Evolutionary conservation across 2,797 vertebrate species (phyloP), one percentile per base, ranked within the genome.

Genomic region (Lagocephalus sceleratus): DNA sequence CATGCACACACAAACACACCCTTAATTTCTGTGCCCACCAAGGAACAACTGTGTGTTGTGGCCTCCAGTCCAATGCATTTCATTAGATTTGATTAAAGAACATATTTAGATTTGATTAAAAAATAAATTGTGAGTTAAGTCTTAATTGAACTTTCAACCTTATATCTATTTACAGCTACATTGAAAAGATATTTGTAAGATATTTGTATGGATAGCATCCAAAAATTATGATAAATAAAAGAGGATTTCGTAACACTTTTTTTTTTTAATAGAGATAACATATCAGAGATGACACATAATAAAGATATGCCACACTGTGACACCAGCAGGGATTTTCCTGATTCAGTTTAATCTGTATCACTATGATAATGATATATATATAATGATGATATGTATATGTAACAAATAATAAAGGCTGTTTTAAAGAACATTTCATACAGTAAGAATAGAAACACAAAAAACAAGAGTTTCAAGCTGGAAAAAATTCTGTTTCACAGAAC

Each of bases 331-430:
- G 21, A 63, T 46, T 51, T 47, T 35, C 19, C 21, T 67, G 58
- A 71, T 68, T 58, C 68, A 51, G 17, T 14, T 22, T 11, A 45
- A 32, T 50, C 54, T 41, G 39, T 40, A 41, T 63, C 61, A 20
- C 15, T 16, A 21, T 69, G 68, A 72, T 59, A 53, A 52, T 22
- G 15, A 17, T 8, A 21, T 22, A 20, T 26, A 16, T 22, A 60
- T 15, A 32, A 10, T 47, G n/a, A 57, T 54, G 43, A 35, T 10
- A 35, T 35, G 32, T 2, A 5, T 10, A 10, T 5, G 12, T 35
- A 14, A 35, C 32, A 35, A 14, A 35, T 14, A 3, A 35, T 35
- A 12, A 14, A 35, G 32, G 32, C 32, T 14, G 53, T 25, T 41
- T 5, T 32, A 42, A 58, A 26, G 51, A 52, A 14, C 32, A 20